These are phyloP conservation scores for western clawed frog (Xenopus tropicalis) DNA, from an alignment of 2,113 vertebrate species.

Conservation along the genomic window DNA sequence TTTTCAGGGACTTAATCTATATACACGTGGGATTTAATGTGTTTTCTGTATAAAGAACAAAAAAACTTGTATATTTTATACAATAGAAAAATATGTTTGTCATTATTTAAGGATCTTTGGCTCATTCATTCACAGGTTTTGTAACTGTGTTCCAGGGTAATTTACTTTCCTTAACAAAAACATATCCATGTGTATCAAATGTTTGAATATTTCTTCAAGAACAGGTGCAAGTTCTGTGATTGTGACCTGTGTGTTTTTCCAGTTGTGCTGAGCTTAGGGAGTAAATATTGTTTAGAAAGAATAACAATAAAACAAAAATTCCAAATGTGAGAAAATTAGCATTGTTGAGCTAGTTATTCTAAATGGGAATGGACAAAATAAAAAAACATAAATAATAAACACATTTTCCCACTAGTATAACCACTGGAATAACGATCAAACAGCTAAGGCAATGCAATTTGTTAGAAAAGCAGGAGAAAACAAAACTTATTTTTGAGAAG, in stretches of 20 bases:
- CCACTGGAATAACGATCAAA: neutral
- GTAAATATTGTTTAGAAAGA: neutral
- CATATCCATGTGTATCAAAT: constrained; percentile 7
- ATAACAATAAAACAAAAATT: neutral
- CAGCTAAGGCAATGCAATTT: neutral
- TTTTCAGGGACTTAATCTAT: constrained; percentile 9
- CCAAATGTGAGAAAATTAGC: neutral
- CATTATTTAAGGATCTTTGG: constrained; percentile 6
- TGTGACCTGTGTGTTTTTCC: neutral
- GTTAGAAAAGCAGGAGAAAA: no score
- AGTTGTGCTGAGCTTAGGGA: neutral
- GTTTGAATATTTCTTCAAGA: neutral
- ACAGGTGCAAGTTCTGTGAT: neutral
- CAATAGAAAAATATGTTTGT: constrained; percentile 11
- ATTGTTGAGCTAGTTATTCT: neutral
- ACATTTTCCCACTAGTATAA: neutral
- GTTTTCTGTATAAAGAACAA: constrained; percentile 1
- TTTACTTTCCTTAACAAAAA: neutral
- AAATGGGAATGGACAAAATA: neutral
- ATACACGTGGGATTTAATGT: constrained; percentile 11
- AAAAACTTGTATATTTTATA: constrained; percentile 5
- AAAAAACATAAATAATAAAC: neutral
- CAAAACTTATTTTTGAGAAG: no score
- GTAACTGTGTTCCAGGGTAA: neutral
- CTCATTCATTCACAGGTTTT: constrained; percentile 16